phyloP scores from a whole-genome alignment of 2,113 vertebrate species.

The Seriola dumerili region DNA sequence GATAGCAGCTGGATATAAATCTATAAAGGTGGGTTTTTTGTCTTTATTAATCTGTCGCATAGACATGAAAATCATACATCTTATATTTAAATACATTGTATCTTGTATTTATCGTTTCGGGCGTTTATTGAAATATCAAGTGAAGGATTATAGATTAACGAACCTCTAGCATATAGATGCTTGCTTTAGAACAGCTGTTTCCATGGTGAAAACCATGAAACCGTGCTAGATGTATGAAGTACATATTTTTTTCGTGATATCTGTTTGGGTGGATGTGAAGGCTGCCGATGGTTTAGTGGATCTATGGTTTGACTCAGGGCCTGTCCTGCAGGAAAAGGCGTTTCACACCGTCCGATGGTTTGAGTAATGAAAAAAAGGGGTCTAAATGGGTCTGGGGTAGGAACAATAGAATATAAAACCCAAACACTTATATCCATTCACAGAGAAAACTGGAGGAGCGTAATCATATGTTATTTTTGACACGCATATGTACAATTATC shows the following conservation, averaged over 20 bases:
- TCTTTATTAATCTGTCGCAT: conserved; percentile 13
- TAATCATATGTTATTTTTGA: neutral
- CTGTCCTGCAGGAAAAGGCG: conserved; percentile 70
- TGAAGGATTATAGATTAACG: neutral
- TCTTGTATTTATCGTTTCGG: neutral
- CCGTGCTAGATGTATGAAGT: neutral
- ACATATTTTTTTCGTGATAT: neutral
- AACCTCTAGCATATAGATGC: conserved; percentile 55
- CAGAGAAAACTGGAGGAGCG: neutral
- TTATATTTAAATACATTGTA: neutral
- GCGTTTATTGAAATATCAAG: neutral
- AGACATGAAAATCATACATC: no score
- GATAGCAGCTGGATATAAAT: conserved; percentile 77
- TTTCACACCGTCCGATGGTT: conserved; percentile 52
- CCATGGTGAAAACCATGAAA: conserved; percentile 48
- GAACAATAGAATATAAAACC: neutral
- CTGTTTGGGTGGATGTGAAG: conserved; percentile 40
- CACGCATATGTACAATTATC: neutral
- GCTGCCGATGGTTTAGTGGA: conserved; percentile 18
- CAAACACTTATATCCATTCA: neutral
- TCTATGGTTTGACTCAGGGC: conserved; percentile 49
- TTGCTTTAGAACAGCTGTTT: conserved; percentile 57
- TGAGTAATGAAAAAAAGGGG: conserved; percentile 23
- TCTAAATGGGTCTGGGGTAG: conserved; percentile 15
- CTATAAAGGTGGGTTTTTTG: conserved; percentile 76